Evolutionary conservation across 37 sponge, comb jelly and placozoan species (phyloP).

Genomic region (Agelas oroides): DNA sequence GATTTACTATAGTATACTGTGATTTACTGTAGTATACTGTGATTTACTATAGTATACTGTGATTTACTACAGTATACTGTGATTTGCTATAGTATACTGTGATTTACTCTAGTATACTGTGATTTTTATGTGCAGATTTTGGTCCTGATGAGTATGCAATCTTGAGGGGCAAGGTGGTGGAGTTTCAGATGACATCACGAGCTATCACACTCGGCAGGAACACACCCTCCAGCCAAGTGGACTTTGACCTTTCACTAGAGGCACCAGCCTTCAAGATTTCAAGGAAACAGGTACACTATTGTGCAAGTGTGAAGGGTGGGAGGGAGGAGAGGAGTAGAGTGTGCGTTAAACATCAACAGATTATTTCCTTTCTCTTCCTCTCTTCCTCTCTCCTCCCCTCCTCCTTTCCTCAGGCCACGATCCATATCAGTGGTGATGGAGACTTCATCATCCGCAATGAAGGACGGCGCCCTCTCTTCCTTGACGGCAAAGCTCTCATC

Average conservation of each 20-base stretch:
- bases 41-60: no score
- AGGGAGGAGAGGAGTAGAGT: neutral
- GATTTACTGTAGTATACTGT: no score
- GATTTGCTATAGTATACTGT: no score
- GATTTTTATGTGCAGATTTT: slow-evolving; percentile 52
- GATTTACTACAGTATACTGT: no score
- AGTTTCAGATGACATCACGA: slow-evolving; percentile 75
- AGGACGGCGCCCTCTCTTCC: slow-evolving; percentile 77
- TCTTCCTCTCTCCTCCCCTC: no score
- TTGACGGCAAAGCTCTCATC: slow-evolving; percentile 70
- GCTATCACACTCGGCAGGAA: slow-evolving; percentile 82
- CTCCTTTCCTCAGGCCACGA: no score
- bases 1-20: no score
- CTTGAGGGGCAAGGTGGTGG: slow-evolving; percentile 74
- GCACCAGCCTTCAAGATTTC: slow-evolving; percentile 89
- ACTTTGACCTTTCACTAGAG: slow-evolving; percentile 91
- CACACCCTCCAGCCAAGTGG: slow-evolving; percentile 67
- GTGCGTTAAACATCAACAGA: no score
- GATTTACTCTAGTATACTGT: no score
- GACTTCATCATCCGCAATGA: slow-evolving; percentile 75
- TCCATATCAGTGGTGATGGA: slow-evolving; percentile 65
- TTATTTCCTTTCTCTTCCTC: no score
- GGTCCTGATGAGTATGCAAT: slow-evolving; percentile 76
- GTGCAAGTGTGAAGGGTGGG: neutral
- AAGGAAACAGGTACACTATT: slow-evolving; percentile 90